Conservation (phyloP, 2,113 vertebrate genomes). For the Mormyrus lacerda region DNA sequence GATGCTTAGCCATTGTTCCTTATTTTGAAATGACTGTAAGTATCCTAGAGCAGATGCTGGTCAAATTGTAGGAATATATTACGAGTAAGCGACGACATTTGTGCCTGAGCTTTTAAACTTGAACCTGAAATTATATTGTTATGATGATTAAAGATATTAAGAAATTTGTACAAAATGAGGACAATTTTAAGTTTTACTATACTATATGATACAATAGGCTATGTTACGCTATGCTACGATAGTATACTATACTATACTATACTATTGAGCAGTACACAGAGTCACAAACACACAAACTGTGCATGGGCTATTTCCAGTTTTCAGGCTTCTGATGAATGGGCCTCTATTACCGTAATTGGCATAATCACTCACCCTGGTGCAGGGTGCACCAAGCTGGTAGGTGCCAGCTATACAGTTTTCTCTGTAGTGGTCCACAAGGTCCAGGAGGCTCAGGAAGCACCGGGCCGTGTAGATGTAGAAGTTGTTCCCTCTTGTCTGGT, state of each 20-base stretch:
- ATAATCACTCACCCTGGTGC: conserved; percentile 46
- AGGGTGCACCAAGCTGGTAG: conserved; percentile 36
- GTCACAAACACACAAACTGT: background rate
- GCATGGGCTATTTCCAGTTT: background rate
- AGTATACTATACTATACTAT: background rate
- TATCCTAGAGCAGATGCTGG: background rate
- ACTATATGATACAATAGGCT: too few species aligned
- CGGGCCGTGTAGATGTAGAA: conserved; percentile 34
- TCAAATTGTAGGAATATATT: background rate
- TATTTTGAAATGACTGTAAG: background rate
- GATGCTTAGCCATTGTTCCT: background rate
- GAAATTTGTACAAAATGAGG: background rate
- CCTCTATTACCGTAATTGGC: background rate
- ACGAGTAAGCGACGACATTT: background rate
- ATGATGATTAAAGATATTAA: background rate
- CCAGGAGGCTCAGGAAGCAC: conserved; percentile 37
- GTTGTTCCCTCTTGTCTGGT: background rate
- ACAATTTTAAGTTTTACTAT: background rate
- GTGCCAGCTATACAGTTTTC: background rate
- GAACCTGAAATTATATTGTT: background rate
- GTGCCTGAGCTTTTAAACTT: background rate
- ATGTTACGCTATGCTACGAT: too few species aligned
- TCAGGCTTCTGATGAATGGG: background rate
- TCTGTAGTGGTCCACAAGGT: conserved; percentile 44
- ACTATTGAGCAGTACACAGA: background rate